Base-by-base conservation (phyloP, 2,113 vertebrate species). In the Xiphophorus couchianus region DNA sequence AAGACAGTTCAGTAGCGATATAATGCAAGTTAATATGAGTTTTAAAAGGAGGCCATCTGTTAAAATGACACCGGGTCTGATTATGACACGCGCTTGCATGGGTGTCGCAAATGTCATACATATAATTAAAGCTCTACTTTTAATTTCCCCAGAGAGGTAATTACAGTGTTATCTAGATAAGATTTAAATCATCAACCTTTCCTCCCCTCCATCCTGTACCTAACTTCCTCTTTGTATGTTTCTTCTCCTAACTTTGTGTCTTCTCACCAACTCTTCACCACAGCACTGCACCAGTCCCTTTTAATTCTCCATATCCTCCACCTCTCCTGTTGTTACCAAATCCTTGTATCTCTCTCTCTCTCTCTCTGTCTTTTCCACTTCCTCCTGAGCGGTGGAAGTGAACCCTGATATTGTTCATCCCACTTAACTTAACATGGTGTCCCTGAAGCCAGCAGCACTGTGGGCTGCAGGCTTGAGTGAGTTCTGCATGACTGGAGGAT, bases 71-170 rank as follows among this genome's bases (percentile, higher is more conserved):
- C 6, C 8, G 42, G 73, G 9, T 31, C 27, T 73, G 67, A 14
- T 75, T 60, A 87, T 81, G 69, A 81, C 82, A 62, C 72, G 10
- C 12, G 35, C 66, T 63, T 30, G 60, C 74, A 54, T 39, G 71
- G 61, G 48, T 70, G 71, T 68, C 77, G 77, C 75, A 80, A 62
- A 80, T 74, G 72, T 86, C 77, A 72, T 69, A 76, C 82, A 82
- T 80, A 84, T 88, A 69, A 90, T 89, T 74, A 82, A 66, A 70
- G 63, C 69, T 81, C 86, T 86, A 83, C 69, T 81, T 88, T 83
- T 90, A 80, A 89, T 88, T 89, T 87, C 88, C 88, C 81, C 39
- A 1, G 82, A 74, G 77, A 84, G 48, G 74, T 88, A 76, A 86
- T 89, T 84, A 84, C 77, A 60, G 28, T 69, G 79, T 78, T 62